Conservation (phyloP, 2,888 invertebrate species). For the Zygothrica quintamaculata region DNA sequence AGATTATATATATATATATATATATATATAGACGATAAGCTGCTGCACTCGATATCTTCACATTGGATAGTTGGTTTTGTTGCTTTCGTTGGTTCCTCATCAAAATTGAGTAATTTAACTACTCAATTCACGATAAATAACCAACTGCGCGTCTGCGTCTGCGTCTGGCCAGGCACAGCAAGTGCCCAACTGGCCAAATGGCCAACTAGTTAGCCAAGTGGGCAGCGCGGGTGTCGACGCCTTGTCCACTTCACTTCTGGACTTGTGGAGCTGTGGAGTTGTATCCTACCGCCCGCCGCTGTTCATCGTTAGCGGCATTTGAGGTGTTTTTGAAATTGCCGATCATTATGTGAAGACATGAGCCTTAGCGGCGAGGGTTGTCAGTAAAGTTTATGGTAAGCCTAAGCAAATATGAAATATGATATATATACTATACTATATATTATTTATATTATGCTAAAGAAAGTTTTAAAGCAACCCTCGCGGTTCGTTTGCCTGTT, state of each 20-base stretch:
- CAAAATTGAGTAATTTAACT: slow-evolving; percentile 81
- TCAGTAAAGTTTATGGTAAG: slow-evolving; percentile 27
- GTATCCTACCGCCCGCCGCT: slow-evolving; percentile 19
- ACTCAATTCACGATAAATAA: slow-evolving; percentile 81
- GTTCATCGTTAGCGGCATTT: slow-evolving; percentile 72
- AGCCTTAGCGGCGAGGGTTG: slow-evolving; percentile 49
- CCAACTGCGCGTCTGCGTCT: slow-evolving; percentile 62
- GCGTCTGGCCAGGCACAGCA: slow-evolving; percentile 48
- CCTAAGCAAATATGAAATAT: too few relatives aligned
- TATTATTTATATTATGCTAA: too few relatives aligned
- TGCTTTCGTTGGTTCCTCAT: slow-evolving; percentile 43
- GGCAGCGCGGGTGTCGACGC: slow-evolving; percentile 63
- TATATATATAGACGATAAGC: slow-evolving; percentile 59
- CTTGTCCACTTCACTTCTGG: slow-evolving; percentile 16
- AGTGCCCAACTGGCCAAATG: slow-evolving; percentile 42
- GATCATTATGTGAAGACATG: slow-evolving; percentile 75
- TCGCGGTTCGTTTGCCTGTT: slow-evolving; percentile 24
- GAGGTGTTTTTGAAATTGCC: slow-evolving; percentile 83
- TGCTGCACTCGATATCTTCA: slow-evolving; percentile 36
- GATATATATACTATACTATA: too few relatives aligned
- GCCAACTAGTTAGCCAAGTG: slow-evolving; percentile 22
- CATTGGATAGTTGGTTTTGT: slow-evolving; percentile 24
- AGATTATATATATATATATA: slow-evolving; percentile 62
- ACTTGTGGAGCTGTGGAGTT: too few relatives aligned
- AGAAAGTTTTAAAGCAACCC: slow-evolving; percentile 18